Conservation (phyloP, 92 coral and sea anemone species). For the Palythoa caribaeorum region DNA sequence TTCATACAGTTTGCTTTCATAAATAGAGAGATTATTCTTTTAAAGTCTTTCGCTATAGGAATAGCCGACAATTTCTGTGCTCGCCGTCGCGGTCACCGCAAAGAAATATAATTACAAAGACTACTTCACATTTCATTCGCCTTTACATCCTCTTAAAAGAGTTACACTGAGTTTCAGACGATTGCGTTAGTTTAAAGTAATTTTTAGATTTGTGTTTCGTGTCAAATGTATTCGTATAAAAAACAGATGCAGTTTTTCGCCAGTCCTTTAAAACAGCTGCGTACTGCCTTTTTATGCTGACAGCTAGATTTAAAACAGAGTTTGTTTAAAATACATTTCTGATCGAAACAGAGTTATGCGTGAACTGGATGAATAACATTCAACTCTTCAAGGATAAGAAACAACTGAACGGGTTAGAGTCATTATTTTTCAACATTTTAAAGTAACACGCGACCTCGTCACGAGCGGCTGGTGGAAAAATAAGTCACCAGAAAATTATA, state of each 20-base stretch:
- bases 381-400: no score
- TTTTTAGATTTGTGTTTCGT: neutral
- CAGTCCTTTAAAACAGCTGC: neutral
- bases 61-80: neutral
- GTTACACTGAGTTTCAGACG: neutral
- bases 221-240: neutral
- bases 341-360: neutral
- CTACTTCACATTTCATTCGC: neutral
- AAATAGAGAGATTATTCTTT: neutral
- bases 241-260: neutral
- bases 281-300: neutral
- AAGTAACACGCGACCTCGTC: slow-evolving; percentile 2
- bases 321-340: neutral
- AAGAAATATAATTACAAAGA: neutral
- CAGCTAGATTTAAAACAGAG: neutral
- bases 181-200: neutral
- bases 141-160: neutral
- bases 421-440: neutral
- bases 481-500: slow-evolving; percentile 14
- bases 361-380: neutral
- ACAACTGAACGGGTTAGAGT: neutral
- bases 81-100: neutral
- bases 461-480: slow-evolving; percentile 6
- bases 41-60: neutral
- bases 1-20: slow-evolving; percentile 19